A percentile compares a stretch with the other conserved stretches of the same genome.
phyloP scores from a whole-genome alignment of 2,797 vertebrate species.

The Hemitrygon akajei region DNA sequence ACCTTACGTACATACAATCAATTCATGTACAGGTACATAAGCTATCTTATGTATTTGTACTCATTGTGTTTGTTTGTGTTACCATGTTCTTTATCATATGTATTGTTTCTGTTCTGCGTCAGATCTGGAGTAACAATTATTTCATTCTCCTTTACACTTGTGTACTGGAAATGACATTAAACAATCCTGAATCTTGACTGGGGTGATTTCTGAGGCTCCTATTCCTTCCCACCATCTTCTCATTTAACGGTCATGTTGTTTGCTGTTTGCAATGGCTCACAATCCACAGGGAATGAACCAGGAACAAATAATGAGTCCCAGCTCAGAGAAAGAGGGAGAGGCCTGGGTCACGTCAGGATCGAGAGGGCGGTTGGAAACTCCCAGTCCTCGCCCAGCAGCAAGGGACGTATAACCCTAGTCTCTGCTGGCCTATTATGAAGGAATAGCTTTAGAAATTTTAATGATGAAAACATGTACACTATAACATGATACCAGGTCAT shows the following conservation, averaged over 20 bases:
- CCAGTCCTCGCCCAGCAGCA: not conserved
- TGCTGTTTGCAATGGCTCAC: not conserved
- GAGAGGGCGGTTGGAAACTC: not conserved
- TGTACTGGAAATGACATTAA: too few relatives aligned
- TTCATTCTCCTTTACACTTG: too few relatives aligned
- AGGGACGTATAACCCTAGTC: not conserved
- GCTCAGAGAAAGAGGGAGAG: not conserved
- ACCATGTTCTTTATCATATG: too few relatives aligned
- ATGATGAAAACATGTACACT: not conserved
- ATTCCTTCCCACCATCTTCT: not conserved
- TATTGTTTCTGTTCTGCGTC: too few relatives aligned
- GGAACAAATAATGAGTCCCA: not conserved
- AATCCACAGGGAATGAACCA: not conserved
- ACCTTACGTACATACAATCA: too few relatives aligned
- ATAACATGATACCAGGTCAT: not conserved
- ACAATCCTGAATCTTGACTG: too few relatives aligned
- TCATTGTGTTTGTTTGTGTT: too few relatives aligned
- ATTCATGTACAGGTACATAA: too few relatives aligned
- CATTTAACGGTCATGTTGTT: not conserved
- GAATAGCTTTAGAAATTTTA: not conserved
- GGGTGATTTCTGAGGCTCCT: not conserved
- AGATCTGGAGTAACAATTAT: too few relatives aligned
- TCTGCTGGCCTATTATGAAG: not conserved
- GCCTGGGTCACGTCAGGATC: not conserved
- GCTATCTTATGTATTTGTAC: too few relatives aligned